phyloP scores from a whole-genome alignment of 2,113 vertebrate genomes.

The Acrocephalus arundinaceus region DNA sequence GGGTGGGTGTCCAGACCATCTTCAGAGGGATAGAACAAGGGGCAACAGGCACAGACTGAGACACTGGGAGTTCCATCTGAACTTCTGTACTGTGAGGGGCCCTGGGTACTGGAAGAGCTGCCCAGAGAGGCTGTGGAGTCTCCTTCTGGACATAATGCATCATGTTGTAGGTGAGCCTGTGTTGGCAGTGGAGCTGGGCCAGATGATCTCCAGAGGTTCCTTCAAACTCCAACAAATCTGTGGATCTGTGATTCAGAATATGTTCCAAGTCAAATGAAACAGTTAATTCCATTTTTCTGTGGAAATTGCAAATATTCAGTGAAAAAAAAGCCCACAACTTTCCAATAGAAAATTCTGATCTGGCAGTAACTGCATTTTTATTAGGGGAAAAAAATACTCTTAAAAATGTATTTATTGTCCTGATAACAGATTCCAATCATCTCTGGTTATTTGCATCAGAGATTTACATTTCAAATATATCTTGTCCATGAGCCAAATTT shows the following conservation, averaged over 20 bases:
- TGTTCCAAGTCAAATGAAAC: not conserved
- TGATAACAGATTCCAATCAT: not conserved
- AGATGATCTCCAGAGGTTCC: not conserved
- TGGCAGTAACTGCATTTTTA: not conserved
- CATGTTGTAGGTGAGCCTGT: not conserved
- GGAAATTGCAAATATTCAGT: not conserved
- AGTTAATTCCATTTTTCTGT: not conserved
- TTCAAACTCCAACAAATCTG: not conserved
- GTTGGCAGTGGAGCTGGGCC: not conserved
- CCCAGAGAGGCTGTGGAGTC: not conserved
- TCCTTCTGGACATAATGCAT: not conserved
- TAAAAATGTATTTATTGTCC: slow-evolving; percentile 5
- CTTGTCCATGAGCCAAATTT: slow-evolving; percentile 22
- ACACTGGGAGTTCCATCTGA: not conserved
- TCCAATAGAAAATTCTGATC: not conserved
- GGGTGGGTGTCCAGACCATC: no score
- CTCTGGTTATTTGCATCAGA: slow-evolving; percentile 43
- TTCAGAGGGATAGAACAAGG: fast-evolving
- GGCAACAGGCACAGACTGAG: not conserved
- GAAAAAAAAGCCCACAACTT: not conserved
- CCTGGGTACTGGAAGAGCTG: not conserved
- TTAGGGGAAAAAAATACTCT: not conserved
- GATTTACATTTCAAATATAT: slow-evolving; percentile 50
- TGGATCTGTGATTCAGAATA: not conserved
- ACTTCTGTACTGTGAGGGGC: fast-evolving